Evolutionary conservation across 2,797 vertebrate species (phyloP), one percentile per base, ranked within the genome.

Genomic region (Adrianichthys oophorus): DNA sequence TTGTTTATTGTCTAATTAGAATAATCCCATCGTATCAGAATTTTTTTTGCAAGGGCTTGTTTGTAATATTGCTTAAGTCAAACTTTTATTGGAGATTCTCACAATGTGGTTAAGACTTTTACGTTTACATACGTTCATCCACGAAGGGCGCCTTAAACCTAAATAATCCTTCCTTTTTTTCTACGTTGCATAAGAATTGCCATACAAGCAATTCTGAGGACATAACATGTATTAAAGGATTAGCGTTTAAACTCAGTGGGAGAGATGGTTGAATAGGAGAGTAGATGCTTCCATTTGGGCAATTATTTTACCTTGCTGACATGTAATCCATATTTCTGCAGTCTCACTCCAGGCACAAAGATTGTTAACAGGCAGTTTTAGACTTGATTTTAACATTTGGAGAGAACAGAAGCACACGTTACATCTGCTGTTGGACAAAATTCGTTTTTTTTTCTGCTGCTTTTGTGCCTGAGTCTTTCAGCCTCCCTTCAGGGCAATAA

Each of bases 201-300:
- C 86, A 79, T 91, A 89, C 75, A 83, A 88, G 74, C 74, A 79
- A 68, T 90, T 90, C 71, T 86, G 75, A 81, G 66, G 77, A 89
- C 86, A 82, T 80, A 84, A 78, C 52, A 32, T 76, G 86, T 89
- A 89, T 90, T 88, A 87, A 85, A 75, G 86, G 85, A 90, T 91
- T 91, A 90, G 12, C 72, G 66, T 75, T 78, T 83, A 54, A 74
- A 88, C 85, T 83, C 80, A 83, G 78, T 59, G 75, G 78, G 66
- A 51, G 72, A 83, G 78, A 80, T 83, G 78, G 76, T 76, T 51
- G 73, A 83, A 83, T 62, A 70, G 65, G 74, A 75, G 60, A 74
- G 80, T 68, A 70, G 72, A 80, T 55, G 70, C 70, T 54, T 63
- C 76, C 41, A 56, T 74, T 60, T 74, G 78, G 68, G 65, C 73